Conservation (phyloP, 2,888 invertebrate genomes). For the Mesorhabditis spiculigera region DNA sequence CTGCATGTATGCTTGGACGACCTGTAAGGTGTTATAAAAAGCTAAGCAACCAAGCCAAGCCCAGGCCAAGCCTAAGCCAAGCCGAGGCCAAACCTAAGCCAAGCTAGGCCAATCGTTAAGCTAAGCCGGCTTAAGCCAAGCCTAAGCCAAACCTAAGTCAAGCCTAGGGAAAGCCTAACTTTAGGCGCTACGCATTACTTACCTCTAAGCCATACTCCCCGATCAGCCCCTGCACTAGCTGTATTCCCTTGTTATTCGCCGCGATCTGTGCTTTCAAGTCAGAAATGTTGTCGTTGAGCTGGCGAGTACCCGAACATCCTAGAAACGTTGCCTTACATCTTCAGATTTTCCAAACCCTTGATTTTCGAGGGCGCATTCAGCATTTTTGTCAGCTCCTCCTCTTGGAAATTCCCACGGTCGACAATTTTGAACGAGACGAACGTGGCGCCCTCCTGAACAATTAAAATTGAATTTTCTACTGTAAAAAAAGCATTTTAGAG, state of each 20-base stretch:
- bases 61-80: too few species aligned
- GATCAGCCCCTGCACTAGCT: slow-evolving; percentile 82
- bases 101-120: too few species aligned
- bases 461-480: not conserved
- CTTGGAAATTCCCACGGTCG: slow-evolving; percentile 70
- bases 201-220: slow-evolving; percentile 77
- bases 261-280: slow-evolving; percentile 96
- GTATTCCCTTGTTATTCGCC: slow-evolving; percentile 76
- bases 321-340: not conserved
- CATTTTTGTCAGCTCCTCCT: slow-evolving; percentile 39
- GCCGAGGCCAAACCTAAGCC: too few species aligned
- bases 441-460: slow-evolving; percentile 62
- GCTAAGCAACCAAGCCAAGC: too few species aligned
- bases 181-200: too few species aligned
- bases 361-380: slow-evolving; percentile 44
- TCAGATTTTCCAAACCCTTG: slow-evolving; percentile 15
- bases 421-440: slow-evolving; percentile 90
- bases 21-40: not conserved
- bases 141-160: too few species aligned
- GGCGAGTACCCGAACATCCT: slow-evolving; percentile 71
- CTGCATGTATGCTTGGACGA: slow-evolving; percentile 91
- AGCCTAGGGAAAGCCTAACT: too few species aligned
- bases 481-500: not conserved
- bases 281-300: slow-evolving; percentile 86
- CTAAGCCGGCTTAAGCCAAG: too few species aligned